These are phyloP conservation scores for Oreochromis aureus DNA, from an alignment of 2,113 vertebrate genomes.

Conservation along the genomic window DNA sequence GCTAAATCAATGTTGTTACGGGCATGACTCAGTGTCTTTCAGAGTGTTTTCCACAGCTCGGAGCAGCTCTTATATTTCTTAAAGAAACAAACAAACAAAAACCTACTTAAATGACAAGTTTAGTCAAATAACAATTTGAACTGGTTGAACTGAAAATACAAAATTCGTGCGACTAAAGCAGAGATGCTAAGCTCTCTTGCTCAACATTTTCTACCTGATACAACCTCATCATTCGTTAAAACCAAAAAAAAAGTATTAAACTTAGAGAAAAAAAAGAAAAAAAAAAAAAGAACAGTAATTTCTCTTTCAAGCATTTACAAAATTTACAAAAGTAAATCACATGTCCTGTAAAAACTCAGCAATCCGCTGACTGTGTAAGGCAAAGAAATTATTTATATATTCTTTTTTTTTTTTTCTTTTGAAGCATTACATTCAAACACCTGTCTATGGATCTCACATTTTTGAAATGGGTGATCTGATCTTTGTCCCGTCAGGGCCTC, in stretches of 20 bases:
- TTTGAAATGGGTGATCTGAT: constrained; percentile 10
- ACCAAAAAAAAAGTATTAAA: neutral
- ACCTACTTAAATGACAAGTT: neutral
- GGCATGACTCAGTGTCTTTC: neutral
- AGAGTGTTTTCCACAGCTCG: neutral
- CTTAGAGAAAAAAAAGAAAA: neutral
- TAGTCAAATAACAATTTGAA: neutral
- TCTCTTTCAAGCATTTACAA: constrained; percentile 71
- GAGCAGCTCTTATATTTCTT: neutral
- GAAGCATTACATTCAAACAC: constrained; percentile 70
- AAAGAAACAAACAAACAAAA: neutral
- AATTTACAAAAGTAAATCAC: constrained; percentile 72
- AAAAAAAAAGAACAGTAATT: neutral
- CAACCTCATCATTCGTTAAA: neutral
- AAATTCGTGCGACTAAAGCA: neutral
- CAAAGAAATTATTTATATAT: constrained; percentile 49
- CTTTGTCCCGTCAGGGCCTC: constrained; percentile 11
- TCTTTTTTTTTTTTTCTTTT: neutral
- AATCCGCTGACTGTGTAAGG: constrained; percentile 65
- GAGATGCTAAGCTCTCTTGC: constrained; percentile 17
- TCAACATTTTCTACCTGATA: constrained; percentile 15
- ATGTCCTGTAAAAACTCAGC: constrained; percentile 69
- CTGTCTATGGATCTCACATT: constrained; percentile 42
- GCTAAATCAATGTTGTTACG: neutral
- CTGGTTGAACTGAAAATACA: neutral